Base-by-base conservation (phyloP, 1,140 invertebrate species). In the Myzus persicae region DNA sequence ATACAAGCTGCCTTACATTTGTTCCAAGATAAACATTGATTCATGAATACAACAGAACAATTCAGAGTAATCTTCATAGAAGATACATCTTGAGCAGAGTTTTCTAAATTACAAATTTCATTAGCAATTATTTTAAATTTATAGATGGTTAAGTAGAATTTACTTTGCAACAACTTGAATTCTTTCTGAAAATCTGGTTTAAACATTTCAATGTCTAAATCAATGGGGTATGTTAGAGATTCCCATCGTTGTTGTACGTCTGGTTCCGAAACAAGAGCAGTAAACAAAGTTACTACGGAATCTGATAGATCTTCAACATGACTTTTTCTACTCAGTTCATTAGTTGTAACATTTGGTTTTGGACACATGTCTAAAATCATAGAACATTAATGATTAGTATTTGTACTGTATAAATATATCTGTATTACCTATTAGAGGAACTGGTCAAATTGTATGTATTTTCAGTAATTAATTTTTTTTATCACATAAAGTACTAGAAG, bases 31-130 rank as follows among this genome's bases (percentile, higher is more conserved):
- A 98, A 97, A 95, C 98, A 99, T 94, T 98, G 97, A 40, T 97
- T 97, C 97, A 99, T 97, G 95, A 98, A 99, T 3, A 98, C 98
- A 1, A 99, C 98, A 18, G 98, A 98, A 95, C 98, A 99, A 95
- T 99, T 99, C 1, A 97, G 96, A 9, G 97, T 97, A 94, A 97
- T 96, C 14, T 96, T 97, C 36, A 96, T 94, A 6, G 96, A 96
- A 94, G 96, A 94, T 20, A 95, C 95, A 94, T 96, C 96, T 94
- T 97, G 96, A 93, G 97, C 96, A 67, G 96, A 95, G 91, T 96
- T 96, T 95, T 97, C 97, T 97, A 93, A 93, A 51, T 48, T 85
- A 24, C 2, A 48, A 85, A 8, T 54, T 38, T 14, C 2, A 85
- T 84, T 42, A 93, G 3, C 0, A 48, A 81, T 48, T 1, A 20